Percentiles rank a stretch among this genome's conserved stretches.
Conservation (phyloP, 2,113 vertebrate genomes). For the Phainopepla nitens region DNA sequence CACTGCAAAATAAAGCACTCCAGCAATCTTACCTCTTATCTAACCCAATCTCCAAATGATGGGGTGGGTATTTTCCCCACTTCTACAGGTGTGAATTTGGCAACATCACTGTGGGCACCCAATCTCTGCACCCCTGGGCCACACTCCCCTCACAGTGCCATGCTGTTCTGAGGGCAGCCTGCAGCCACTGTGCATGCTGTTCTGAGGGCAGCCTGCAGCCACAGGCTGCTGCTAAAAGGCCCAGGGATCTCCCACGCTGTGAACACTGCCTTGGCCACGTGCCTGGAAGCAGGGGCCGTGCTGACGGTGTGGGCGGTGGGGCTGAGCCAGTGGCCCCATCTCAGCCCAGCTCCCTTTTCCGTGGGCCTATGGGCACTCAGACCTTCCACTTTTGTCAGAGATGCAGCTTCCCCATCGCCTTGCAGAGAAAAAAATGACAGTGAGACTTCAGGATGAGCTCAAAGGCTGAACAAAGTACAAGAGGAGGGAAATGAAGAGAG, state of each 20-base stretch:
- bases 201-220: not conserved
- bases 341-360: not conserved
- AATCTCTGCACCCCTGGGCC: not conserved
- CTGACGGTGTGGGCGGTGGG: fast-evolving
- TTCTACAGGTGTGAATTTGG: not conserved
- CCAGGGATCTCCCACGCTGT: not conserved
- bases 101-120: not conserved
- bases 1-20: not conserved
- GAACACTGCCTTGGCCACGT: not conserved
- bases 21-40: not conserved
- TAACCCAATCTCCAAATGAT: not conserved
- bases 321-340: not conserved
- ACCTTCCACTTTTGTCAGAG: not conserved
- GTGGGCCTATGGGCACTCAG: fast-evolving
- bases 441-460: not conserved
- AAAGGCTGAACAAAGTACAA: not conserved
- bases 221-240: not conserved
- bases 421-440: not conserved
- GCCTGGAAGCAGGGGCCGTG: not conserved
- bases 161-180: not conserved
- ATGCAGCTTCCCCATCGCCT: fast-evolving
- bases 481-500: not conserved
- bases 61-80: not conserved
- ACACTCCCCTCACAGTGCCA: fast-evolving
- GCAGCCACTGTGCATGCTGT: not conserved